These are phyloP conservation scores for Monopis laevigella DNA, from an alignment of 2,888 invertebrate genomes.

Conservation along the genomic window DNA sequence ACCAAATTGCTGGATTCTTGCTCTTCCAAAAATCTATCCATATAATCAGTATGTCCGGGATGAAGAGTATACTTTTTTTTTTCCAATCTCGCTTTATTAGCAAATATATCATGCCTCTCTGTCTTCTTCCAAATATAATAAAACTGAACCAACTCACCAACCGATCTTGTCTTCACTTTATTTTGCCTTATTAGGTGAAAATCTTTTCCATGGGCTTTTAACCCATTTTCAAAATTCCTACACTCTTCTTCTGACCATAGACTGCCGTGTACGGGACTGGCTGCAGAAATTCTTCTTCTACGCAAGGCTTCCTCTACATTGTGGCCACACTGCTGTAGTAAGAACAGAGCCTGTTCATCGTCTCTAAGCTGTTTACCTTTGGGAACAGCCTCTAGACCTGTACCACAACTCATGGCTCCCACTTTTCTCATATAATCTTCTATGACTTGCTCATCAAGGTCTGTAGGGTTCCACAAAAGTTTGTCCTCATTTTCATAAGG, in stretches of 20 bases:
- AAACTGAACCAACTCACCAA: slow-evolving; percentile 97
- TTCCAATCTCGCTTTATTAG: slow-evolving; percentile 87
- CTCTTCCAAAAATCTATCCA: slow-evolving; percentile 92
- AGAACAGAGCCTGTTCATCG: slow-evolving; percentile 89
- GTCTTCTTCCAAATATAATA: slow-evolving; percentile 99
- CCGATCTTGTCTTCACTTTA: slow-evolving; percentile 93
- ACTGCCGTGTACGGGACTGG: slow-evolving; percentile 77
- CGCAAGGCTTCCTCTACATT: slow-evolving; percentile 93
- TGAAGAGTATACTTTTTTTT: slow-evolving; percentile 93
- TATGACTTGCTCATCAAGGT: slow-evolving; percentile 74
- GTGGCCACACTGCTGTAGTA: slow-evolving; percentile 93
- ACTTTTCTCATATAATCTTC: slow-evolving; percentile 82
- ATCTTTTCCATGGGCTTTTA: slow-evolving; percentile 94
- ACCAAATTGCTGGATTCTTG: slow-evolving; percentile 78
- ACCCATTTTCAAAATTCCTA: slow-evolving; percentile 94
- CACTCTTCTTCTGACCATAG: slow-evolving; percentile 98
- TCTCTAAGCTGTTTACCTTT: slow-evolving; percentile 83
- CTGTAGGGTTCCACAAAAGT: slow-evolving; percentile 90
- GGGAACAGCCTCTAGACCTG: slow-evolving; percentile 67
- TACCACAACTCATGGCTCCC: slow-evolving; percentile 52
- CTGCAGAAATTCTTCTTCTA: slow-evolving; percentile 77
- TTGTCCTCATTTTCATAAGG: slow-evolving; percentile 97
- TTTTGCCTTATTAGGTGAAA: slow-evolving; percentile 94
- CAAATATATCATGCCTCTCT: slow-evolving; percentile 93
- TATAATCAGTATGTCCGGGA: slow-evolving; percentile 93